Evolutionary conservation across 2,113 vertebrate species (phyloP), one percentile per base, ranked within the genome.

Genomic region (Ardeotis arabs): DNA sequence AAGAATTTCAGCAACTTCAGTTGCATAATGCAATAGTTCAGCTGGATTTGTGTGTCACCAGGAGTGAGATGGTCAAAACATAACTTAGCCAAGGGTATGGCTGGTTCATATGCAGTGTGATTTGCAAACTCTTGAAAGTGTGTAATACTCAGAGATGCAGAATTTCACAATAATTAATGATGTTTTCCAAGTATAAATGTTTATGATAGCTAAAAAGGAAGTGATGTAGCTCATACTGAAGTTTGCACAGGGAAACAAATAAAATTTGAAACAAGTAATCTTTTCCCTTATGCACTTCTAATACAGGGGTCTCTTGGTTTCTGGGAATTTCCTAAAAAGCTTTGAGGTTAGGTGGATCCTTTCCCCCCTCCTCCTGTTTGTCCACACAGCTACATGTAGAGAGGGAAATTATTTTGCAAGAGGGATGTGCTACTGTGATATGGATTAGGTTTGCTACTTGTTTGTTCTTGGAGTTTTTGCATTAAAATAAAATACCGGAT

Each of bases 381-480:
- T 45, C 41, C 75, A 44, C 49, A 58, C 49, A 64, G 47, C 52
- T 92, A n/a, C 49, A 31, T 39, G 37, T 59, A 59, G 68, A 25
- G 39, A 93, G 37, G 35, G 47, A 77, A 80, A 88, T 56, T 95
- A 82, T 94, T 93, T 68, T 72, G 19, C 67, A 80, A 63, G 90
- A 90, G 74, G 68, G 31, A n/a, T 20, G 5, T 18, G 7, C 87
- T 96, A 64, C 44, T 87, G 53, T 95, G 87, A 53, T 45, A 45
- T 93, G 49, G 87, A 89, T 58, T 94, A 82, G 27, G 37, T 63
- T 77, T 11, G n/a, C 77, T 95, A 41, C 84, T 92, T 95, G 49
- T 95, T 93, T 95, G 31, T 96, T 94, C 50, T 95, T 97, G 79
- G 64, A 94, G 5, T 50, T 80, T 50, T 89, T 96, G 76, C 81